Base-by-base conservation (phyloP, 2,113 vertebrate species). In the Callorhinus ursinus region DNA sequence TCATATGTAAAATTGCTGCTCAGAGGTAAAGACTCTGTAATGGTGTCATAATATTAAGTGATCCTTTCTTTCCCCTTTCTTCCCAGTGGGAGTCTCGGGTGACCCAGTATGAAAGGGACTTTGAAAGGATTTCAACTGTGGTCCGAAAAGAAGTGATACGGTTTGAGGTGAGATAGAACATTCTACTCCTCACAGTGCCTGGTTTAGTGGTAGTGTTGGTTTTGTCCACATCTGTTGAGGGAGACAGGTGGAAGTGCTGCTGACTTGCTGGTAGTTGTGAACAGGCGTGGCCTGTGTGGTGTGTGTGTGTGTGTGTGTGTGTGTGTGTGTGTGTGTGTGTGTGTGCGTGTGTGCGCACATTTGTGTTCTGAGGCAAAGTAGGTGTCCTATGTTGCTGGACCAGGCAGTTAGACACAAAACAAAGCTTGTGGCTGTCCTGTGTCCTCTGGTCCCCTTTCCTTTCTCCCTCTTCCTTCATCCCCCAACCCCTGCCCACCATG, bases 51-150 rank as follows among this genome's bases (percentile, higher is more conserved):
- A 46, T 51, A 28, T 53, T 79, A 63, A 88, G 31, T 59, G 76
- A 77, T 53, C 36, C 28, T 83, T 57, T 91, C 81, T 90, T 51
- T 79, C 84, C 61, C 61, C n/a, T 91, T 90, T 98, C 83, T 96
- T 96, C 0, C 15, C 98, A 99, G 99, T 99, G 99, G 99, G 99
- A 99, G 96, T 99, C 99, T 84, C 99, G 99, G 33, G 99, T 99
- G 98, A 99, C 99, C 0, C 99, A 99, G 93, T 99, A 99, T 0
- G 99, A 99, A 97, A 98, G 99, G 97, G 99, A 99, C 95, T 99
- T 99, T 90, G 99, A 99, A 86, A 99, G 99, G 76, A 99, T 99
- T 81, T 99, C 99, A 33, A 97, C 99, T 0, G 99, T 99, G 33
- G 99, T 99, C 86, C 99, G 99, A 95, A 99, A 99, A 97, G 99